Evolutionary conservation across 2,888 invertebrate genomes (phyloP), one percentile per base, ranked within the genome.

Genomic region (Dryadula phaetusa): DNA sequence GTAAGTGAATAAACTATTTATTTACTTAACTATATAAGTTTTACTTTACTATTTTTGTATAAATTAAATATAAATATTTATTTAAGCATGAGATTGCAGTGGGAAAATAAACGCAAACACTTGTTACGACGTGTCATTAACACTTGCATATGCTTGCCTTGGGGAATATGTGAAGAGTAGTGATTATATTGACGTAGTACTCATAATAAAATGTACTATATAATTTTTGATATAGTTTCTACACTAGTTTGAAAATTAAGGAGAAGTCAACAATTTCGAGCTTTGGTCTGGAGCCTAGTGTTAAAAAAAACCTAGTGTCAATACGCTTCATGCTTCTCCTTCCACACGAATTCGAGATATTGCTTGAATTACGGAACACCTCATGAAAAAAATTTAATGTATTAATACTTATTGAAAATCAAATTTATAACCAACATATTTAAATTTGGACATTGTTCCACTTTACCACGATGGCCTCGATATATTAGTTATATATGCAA

Each of bases 51-150:
- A 20, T n/a, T n/a, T 10, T n/a, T 1, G n/a, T n/a, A 56, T 40
- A 56, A 56, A 56, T 56, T n/a, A 56, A 56, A 40, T 40, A 22
- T n/a, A 44, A 44, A 60, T 28, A 60, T 44, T 18, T 18, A 18
- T 28, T 32, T 7, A n/a, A 44, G 28, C 18, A 12, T 12, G 8
- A 52, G 18, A 47, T 22, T 62, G 34, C 14, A 47, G 20, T 25
- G 4, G 28, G 0, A 46, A 61, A 61, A 46, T 34, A 16, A n/a
- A 34, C 34, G n/a, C 46, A 62, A 62, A 63, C 54, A 68, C 70
- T 54, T 25, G 22, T 49, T 58, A 47, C 54, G 62, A 63, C 62
- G 62, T 28, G 42, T 70, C 69, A 60, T 71, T 69, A 69, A 62
- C 58, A 64, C 56, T 64, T 66, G 37, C 46, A 62, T 44, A 40